Evolutionary conservation across 2,888 invertebrate species (phyloP), one percentile per base, ranked within the genome.

Genomic region (Eupithecia centaureata): DNA sequence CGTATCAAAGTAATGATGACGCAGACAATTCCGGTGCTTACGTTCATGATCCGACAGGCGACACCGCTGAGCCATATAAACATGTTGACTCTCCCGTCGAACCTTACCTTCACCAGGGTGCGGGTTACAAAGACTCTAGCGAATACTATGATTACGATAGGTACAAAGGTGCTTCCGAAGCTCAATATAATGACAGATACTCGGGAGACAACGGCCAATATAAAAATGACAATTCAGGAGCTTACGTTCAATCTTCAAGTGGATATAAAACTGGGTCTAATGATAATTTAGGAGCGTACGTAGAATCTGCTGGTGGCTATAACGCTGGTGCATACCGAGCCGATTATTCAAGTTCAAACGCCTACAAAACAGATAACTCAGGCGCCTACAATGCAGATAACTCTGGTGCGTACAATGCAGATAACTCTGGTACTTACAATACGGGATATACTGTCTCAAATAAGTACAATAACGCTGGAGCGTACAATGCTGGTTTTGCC

Each of bases 21-120:
- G 81, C 80, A 32, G 87, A 90, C 42, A 80, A 86, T 61, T 87
- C 92, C 18, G 94, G 94, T n/a, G 86, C 87, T 1, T 94, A 94
- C 73, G 83, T 91, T 3, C 93, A 94, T 72, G 93, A 94, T 73
- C 88, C 92, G 69, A 80, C 90, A 4, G 93, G 93, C 33, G 93
- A 94, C 67, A 83, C 86, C 47, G 92, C 92, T 1, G 86, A 84
- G 65, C 92, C 92, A 22, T 94, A 94, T 75, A 86, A 79, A 68
- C 93, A 94, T 70, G 74, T 85, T n/a, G 86, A 82, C 33, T 84
- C 90, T 0, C 86, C 88, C 32, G 81, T 77, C 8, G 86, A 83
- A n/a, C 89, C 91, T 5, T 93, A 94, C 68, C 64, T 82, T 1
- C 92, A 92, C 61, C 80, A 84, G n/a, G 84, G 79, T 47, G 73